phyloP scores from a whole-genome alignment of 2,888 invertebrate species.

The Tenthredo amoena region DNA sequence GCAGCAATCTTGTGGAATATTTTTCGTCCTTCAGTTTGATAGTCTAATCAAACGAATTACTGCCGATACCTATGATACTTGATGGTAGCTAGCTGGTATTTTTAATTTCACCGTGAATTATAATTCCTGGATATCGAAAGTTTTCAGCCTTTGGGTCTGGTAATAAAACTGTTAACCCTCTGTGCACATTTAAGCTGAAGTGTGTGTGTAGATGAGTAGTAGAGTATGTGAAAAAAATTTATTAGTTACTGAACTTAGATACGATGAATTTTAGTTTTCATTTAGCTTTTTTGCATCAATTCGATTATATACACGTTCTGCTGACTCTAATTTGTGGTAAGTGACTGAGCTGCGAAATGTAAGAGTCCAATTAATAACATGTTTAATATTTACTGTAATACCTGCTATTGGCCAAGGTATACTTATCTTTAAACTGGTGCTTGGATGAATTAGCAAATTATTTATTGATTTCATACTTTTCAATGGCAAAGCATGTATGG shows the following conservation, averaged over 20 bases:
- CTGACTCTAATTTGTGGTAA: conserved; percentile 42
- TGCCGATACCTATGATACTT: background rate
- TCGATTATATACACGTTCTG: background rate
- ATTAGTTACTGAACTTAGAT: background rate
- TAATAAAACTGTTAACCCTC: background rate
- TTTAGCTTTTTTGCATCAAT: background rate
- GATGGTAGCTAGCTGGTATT: background rate
- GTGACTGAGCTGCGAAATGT: conserved; percentile 49
- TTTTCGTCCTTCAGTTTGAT: conserved; percentile 79
- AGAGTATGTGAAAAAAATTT: background rate
- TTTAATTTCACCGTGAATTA: background rate
- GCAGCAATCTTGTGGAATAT: conserved; percentile 88
- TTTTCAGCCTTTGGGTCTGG: background rate
- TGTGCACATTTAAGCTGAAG: background rate
- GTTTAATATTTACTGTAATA: background rate
- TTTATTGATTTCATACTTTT: background rate
- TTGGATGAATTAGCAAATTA: conserved; percentile 6
- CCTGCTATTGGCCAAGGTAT: background rate
- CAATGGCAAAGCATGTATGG: background rate
- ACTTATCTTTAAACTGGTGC: conserved; percentile 6
- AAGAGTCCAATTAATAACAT: conserved; percentile 18
- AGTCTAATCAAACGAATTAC: background rate
- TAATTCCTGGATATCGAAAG: background rate
- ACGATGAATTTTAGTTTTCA: background rate
- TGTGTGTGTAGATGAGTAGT: background rate